A percentile compares a stretch with the other conserved stretches of the same genome.
Evolutionary conservation across 1,140 invertebrate genomes (phyloP).

Genomic region (Microplitis mediator): DNA sequence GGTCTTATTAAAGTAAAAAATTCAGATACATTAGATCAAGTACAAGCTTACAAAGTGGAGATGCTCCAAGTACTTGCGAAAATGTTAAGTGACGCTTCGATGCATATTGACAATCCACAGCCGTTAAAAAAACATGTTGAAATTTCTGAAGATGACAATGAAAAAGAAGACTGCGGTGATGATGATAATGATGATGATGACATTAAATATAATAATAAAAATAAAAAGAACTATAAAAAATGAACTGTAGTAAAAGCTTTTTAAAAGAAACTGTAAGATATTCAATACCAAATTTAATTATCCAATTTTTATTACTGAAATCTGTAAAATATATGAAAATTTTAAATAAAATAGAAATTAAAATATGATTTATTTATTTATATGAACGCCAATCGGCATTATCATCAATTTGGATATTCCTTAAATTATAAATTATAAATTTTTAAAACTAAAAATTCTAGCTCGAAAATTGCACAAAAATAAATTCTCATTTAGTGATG

Average conservation of each 20-base stretch:
- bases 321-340: no score
- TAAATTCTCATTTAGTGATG: no score
- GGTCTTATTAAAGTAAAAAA: slow-evolving; percentile 4
- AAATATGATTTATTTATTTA: no score
- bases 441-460: no score
- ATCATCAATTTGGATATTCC: no score
- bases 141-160: not conserved
- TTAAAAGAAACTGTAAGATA: not conserved
- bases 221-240: not conserved
- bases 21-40: slow-evolving; percentile 7
- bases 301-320: no score
- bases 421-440: no score
- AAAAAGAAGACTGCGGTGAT: not conserved
- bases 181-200: not conserved
- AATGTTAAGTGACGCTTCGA: slow-evolving; percentile 31
- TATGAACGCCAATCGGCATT: no score
- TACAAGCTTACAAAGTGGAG: slow-evolving; percentile 34
- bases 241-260: not conserved
- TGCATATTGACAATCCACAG: slow-evolving; percentile 12
- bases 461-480: no score
- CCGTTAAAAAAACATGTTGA: not conserved
- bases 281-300: no score
- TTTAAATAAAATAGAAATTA: no score
- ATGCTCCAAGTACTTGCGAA: slow-evolving; percentile 38
- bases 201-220: not conserved